Conservation (phyloP, 2,113 vertebrate species). For the Apistogramma diplotaenia region DNA sequence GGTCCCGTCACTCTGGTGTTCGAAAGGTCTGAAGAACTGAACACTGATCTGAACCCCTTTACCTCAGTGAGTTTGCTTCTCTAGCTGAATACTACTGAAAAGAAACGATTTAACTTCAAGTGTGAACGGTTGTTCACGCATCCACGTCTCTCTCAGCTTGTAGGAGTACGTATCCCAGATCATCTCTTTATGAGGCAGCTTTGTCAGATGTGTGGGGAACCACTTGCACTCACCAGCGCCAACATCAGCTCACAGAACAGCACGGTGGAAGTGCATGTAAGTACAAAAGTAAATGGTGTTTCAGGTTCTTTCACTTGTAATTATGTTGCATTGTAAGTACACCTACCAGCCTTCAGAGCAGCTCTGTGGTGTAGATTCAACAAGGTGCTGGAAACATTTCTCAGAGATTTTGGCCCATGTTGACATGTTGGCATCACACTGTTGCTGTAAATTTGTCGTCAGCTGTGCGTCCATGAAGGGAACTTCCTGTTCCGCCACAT, state of each 20-base stretch:
- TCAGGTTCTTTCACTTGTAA: background rate
- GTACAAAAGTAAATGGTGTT: conserved; percentile 29
- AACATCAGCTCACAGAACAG: conserved; percentile 88
- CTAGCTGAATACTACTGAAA: background rate
- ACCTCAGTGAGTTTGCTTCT: conserved; percentile 81
- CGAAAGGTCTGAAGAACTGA: conserved; percentile 81
- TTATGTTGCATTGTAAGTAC: background rate
- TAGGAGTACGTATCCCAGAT: conserved; percentile 90
- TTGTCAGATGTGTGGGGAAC: conserved; percentile 83
- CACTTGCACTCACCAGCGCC: conserved; percentile 91
- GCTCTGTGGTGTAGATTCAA: background rate
- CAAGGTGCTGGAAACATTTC: background rate
- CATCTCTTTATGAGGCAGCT: conserved; percentile 85
- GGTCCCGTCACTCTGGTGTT: conserved; percentile 94
- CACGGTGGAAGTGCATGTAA: conserved; percentile 84
- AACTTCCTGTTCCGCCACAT: background rate
- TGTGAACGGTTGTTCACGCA: background rate
- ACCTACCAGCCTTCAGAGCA: background rate
- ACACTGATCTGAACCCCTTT: conserved; percentile 89
- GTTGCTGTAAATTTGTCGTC: background rate
- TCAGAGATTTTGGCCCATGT: background rate
- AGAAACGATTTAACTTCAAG: background rate
- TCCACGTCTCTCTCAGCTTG: conserved; percentile 76
- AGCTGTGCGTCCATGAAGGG: background rate
- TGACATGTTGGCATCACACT: background rate